Evolutionary conservation across 2,113 vertebrate genomes (phyloP), one percentile per base, ranked within the genome.

Genomic region (Tretioscincus oriximinensis): DNA sequence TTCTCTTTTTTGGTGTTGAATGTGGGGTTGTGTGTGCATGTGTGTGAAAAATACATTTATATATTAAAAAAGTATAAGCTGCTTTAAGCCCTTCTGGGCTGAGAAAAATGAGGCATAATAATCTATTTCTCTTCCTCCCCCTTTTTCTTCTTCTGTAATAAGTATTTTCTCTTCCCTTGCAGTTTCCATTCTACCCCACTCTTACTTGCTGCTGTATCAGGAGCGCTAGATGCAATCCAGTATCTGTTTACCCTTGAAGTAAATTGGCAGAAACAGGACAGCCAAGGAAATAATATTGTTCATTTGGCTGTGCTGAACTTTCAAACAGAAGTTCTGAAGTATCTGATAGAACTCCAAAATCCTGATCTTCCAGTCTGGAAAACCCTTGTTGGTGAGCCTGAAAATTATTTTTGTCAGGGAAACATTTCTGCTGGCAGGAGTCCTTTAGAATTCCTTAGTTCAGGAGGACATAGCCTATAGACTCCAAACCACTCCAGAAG

Each of bases 291-390:
- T 79, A 95, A 94, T 72, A 82, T 92, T 35, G 94, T 96, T 70
- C 93, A 96, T 54, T 88, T 96, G 80, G 93, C 95, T 29, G 92
- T 90, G 54, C 88, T 96, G 28, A 94, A 93, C 61, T 96, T 95
- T 81, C 94, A 96, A 76, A 94, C 91, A 7, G 87, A 95, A 70
- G 81, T 95, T 49, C 93, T 96, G 45, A 92, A 91, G 61, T 79
- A 92, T 74, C 83, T 96, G 45, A 91, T 95, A 85, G 87, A 91
- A 14, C 78, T 94, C 74, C 84, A 94, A 68, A 86, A 93, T 72
- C 90, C 93, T 49, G 94, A 91, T 49, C 94, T 96, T 24, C 89
- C 92, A 20, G 95, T 96, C 49, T 96, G 95, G 96, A 91, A 90
- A 81, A 92, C 93, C 69, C 91, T 96, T 72, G 91, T 95, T 69